Conservation (phyloP, 1,140 invertebrate species). For the Mya arenaria region DNA sequence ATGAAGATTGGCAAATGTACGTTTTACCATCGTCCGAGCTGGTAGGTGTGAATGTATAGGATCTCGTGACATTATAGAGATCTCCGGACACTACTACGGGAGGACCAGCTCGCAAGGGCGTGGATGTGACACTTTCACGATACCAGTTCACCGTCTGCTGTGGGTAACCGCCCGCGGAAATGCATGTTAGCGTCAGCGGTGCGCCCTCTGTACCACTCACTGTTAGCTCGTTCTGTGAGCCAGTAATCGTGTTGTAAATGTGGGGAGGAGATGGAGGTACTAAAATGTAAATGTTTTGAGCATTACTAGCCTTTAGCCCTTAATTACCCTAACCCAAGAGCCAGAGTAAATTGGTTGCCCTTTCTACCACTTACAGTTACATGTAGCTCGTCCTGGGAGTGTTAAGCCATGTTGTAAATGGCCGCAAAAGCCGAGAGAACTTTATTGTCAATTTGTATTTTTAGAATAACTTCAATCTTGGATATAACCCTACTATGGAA, state of each 20-base stretch:
- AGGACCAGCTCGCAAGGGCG: neutral
- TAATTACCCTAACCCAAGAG: no score
- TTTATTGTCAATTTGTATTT: no score
- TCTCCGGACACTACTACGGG: neutral
- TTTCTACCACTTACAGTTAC: no score
- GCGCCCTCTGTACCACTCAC: neutral
- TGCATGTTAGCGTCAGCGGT: neutral
- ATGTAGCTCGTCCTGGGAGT: no score
- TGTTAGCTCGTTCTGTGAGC: neutral
- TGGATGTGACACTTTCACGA: neutral
- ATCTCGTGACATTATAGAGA: neutral
- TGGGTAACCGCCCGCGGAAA: neutral
- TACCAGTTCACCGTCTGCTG: neutral
- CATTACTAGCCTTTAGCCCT: no score
- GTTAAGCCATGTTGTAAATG: no score
- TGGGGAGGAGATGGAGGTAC: neutral
- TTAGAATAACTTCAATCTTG: no score
- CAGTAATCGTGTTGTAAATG: neutral
- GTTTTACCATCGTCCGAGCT: neutral
- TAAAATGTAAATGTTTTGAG: no score
- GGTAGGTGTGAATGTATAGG: neutral
- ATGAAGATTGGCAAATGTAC: neutral
- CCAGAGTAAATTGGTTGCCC: no score
- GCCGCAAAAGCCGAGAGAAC: no score
- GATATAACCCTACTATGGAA: no score